Evolutionary conservation across 2,888 invertebrate species (phyloP), one percentile per base, ranked within the genome.

Genomic region (Cephus sareptanus): DNA sequence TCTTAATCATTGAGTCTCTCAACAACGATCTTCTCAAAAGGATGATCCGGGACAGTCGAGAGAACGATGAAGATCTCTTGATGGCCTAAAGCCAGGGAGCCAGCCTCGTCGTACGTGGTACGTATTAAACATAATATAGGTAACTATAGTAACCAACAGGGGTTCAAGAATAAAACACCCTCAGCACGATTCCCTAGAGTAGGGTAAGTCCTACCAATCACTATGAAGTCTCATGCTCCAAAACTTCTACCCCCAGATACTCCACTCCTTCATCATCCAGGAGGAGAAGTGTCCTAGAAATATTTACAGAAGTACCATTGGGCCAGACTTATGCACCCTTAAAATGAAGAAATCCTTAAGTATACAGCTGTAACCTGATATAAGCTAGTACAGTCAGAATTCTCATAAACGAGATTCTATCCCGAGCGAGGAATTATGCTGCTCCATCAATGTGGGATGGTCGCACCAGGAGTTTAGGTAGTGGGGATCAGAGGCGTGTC

Each of bases 11-110:
- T 78, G 77, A 79, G 84, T 84, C 86, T 84, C 82, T 87, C 80
- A 81, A 88, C 89, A 90, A 89, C 88, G 88, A 89, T 87, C 88
- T 87, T 88, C 87, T 88, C 85, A 86, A 90, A 89, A 84, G 89
- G 89, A 89, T 87, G 89, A 89, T 85, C 86, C 84, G 79, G 79
- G 84, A 79, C 87, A 87, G 87, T 87, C 86, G 84, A 88, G 80
- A 84, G 68, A 74, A 34, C 31, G 56, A 76, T 76, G 73, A 76
- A 80, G 83, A 83, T 84, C 83, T 85, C 82, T 6, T 23, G 40
- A 56, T 56, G 40, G 40, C 40, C 40, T 56, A 23, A 56, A 56
- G 40, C 40, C 40, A 56, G 40, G 23, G 40, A 23, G 23, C 40
- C 23, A 23, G 6, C 40, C 40, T 23, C 6, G 23, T 56, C 40